Evolutionary conservation across 2,113 vertebrate genomes (phyloP).

Genomic region (Octodon degus): DNA sequence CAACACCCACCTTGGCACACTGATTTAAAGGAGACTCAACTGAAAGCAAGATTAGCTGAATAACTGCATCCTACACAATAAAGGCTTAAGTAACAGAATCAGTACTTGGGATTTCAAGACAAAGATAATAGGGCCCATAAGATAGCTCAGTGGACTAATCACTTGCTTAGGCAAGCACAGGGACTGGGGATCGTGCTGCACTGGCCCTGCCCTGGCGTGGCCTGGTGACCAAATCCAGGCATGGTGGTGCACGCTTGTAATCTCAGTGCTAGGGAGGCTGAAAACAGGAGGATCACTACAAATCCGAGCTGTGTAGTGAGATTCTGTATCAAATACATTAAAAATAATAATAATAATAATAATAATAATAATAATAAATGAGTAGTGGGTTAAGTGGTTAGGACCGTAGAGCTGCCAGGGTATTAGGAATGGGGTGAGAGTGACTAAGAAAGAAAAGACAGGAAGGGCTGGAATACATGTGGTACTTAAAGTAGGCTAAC

Average conservation of each 20-base stretch:
- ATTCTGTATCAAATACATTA: too few relatives aligned
- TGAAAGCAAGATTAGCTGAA: background rate
- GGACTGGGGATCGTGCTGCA: too few relatives aligned
- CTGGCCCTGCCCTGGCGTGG: too few relatives aligned
- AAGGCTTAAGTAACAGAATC: background rate
- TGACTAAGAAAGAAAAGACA: background rate
- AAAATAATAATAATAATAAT: too few relatives aligned
- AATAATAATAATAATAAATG: too few relatives aligned
- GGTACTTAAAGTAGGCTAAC: background rate
- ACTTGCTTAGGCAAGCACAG: too few relatives aligned
- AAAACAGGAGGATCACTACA: too few relatives aligned
- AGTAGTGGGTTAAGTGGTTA: background rate
- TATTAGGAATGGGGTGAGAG: background rate
- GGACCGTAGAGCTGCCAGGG: background rate
- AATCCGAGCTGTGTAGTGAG: too few relatives aligned
- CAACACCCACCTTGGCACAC: background rate
- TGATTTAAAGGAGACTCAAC: background rate
- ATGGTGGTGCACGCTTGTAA: too few relatives aligned
- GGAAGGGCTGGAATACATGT: background rate
- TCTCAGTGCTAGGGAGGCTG: too few relatives aligned
- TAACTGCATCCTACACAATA: background rate
- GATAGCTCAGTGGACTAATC: too few relatives aligned
- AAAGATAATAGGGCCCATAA: background rate
- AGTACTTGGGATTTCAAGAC: background rate
- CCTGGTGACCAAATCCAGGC: too few relatives aligned